Conservation (phyloP, 1,140 invertebrate genomes). For the Trichonephila clavata region DNA sequence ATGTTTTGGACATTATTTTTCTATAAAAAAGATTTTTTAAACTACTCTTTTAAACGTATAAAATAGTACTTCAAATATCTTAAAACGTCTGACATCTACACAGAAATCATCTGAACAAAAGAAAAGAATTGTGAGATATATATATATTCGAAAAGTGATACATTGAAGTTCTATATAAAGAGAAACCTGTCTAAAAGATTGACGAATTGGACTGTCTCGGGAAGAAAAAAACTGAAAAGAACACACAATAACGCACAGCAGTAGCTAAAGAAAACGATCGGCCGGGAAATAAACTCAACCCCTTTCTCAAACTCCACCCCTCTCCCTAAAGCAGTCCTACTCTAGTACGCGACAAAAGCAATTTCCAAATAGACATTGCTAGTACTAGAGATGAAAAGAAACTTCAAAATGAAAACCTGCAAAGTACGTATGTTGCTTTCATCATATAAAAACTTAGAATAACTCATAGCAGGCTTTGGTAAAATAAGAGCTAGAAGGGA, state of each 20-base stretch:
- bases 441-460: conserved; percentile 33
- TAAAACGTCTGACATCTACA: too few relatives aligned
- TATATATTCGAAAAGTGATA: not conserved
- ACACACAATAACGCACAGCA: not conserved
- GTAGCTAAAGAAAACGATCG: conserved; percentile 3
- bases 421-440: conserved; percentile 5
- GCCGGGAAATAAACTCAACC: not conserved
- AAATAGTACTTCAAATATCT: too few relatives aligned
- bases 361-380: conserved; percentile 12
- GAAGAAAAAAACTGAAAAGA: not conserved
- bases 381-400: not conserved
- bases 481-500: not conserved
- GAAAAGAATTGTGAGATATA: not conserved
- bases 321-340: too few relatives aligned
- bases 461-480: conserved; percentile 5
- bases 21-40: too few relatives aligned
- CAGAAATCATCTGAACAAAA: not conserved
- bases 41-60: too few relatives aligned
- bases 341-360: conserved; percentile 4
- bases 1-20: too few relatives aligned
- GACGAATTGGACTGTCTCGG: not conserved
- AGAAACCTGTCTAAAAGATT: not conserved
- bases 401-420: not conserved
- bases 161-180: not conserved
- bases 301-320: not conserved